Evolutionary conservation across 64 coral and sea anemone genomes (phyloP), one percentile per base, ranked within the genome.

Genomic region (Exaiptasia diaphana): DNA sequence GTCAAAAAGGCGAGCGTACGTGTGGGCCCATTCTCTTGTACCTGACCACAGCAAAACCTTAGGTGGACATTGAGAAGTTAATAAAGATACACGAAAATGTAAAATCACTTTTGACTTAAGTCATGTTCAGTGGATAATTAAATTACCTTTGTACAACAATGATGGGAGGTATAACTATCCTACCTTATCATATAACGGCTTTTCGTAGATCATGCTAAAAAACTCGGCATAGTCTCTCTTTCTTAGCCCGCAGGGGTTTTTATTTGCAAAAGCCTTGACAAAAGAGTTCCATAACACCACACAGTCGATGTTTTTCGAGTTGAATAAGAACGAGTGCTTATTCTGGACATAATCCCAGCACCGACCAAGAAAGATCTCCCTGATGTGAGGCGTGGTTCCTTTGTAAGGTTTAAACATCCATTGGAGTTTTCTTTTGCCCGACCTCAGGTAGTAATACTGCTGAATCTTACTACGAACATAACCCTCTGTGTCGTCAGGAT

Each of bases 41-140:
- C 95, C 95, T 29, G 95, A 99, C 95, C 95, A 99, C 36, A 99
- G 71, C 83, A 99, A 49, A 32, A 91, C 90, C 67, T 73, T 0
- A 3, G 13, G 13, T 58, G n/a, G n/a, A n/a, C n/a, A n/a, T n/a
- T n/a, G n/a, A n/a, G n/a, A n/a, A 3, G 13, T 61, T 8, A 1
- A 11, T 28, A 61, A 61, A 7, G 18, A 25, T 21, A 13, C 28
- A 36, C 1, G 24, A 60, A 12, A 23, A 60, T 39, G 21, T 37
- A 36, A 5, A n/a, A 32, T 78, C 34, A 57, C 1, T 12, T 1
- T 21, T n/a, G 11, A 20, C 48, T 2, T 37, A 54, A 39, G 36
- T 3, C 53, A 21, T 34, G 50, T 4, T 24, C 11, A 52, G 25
- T 46, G 10, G 20, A 79, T 9, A 17, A 79, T 40, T 10, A 0